These are phyloP conservation scores for Dipodomys ordii DNA, from an alignment of 2,113 vertebrate species.

Conservation along the genomic window DNA sequence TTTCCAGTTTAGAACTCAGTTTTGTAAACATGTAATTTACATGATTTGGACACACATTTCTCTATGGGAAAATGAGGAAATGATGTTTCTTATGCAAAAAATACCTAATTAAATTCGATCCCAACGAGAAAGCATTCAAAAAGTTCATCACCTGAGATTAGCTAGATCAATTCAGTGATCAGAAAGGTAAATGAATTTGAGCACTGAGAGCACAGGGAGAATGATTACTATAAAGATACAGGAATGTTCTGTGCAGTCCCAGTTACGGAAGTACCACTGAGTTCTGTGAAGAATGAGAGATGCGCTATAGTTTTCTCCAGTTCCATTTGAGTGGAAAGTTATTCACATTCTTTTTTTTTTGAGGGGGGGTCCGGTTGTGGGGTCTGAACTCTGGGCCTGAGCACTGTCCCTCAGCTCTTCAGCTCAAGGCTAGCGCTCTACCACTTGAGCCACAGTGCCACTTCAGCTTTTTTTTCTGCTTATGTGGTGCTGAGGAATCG, in stretches of 20 bases:
- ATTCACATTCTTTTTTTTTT: no score
- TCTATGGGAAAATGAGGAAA: not conserved
- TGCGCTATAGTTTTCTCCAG: not conserved
- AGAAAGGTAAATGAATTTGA: not conserved
- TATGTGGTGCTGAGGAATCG: no score
- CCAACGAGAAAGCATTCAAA: not conserved
- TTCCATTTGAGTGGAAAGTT: not conserved
- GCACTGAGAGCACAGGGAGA: not conserved
- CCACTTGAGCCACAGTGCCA: no score
- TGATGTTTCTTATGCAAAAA: not conserved
- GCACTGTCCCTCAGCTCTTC: no score
- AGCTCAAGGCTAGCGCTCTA: no score
- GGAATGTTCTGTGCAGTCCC: not conserved
- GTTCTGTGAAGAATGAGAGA: not conserved
- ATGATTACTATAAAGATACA: not conserved
- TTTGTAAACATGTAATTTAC: slow-evolving; percentile 12
- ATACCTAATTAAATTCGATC: slow-evolving; percentile 33
- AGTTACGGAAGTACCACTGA: not conserved
- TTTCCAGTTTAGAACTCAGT: not conserved
- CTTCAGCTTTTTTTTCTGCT: no score
- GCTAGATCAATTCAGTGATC: not conserved
- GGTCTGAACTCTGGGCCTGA: no score
- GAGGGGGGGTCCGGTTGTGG: no score
- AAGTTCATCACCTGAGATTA: not conserved
- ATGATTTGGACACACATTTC: slow-evolving; percentile 6